Conservation (phyloP, 2,888 invertebrate species). For the Tubulanus polymorphus region DNA sequence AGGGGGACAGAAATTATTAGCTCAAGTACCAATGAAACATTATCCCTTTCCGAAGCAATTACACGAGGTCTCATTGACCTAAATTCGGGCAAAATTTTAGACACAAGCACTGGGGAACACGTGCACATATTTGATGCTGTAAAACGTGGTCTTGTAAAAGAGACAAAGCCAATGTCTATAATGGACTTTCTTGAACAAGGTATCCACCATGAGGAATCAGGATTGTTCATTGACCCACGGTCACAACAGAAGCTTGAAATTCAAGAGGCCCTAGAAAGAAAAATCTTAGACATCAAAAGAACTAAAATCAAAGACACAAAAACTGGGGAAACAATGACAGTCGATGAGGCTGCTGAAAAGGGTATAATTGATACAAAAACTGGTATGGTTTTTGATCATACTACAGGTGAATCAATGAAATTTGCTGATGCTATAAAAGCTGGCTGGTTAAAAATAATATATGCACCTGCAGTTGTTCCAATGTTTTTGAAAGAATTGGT, state of each 20-base stretch:
- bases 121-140: slow-evolving; percentile 79
- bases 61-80: slow-evolving; percentile 65
- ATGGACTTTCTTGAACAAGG: slow-evolving; percentile 72
- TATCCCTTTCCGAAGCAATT: slow-evolving; percentile 79
- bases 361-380: slow-evolving; percentile 59
- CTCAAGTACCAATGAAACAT: slow-evolving; percentile 71
- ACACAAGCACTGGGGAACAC: slow-evolving; percentile 70
- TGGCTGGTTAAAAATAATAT: background rate
- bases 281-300: slow-evolving; percentile 69
- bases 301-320: slow-evolving; percentile 77
- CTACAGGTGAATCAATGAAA: slow-evolving; percentile 13
- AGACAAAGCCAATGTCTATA: slow-evolving; percentile 39
- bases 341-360: slow-evolving; percentile 68
- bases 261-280: slow-evolving; percentile 76
- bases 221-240: slow-evolving; percentile 63
- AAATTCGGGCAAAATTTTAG: slow-evolving; percentile 77
- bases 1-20: slow-evolving; percentile 64
- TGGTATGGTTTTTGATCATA: slow-evolving; percentile 6
- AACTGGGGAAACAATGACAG: slow-evolving; percentile 62
- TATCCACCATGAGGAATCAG: slow-evolving; percentile 74
- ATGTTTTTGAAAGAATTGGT: slow-evolving; percentile 21
- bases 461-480: background rate
- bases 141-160: slow-evolving; percentile 61
- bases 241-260: slow-evolving; percentile 72
- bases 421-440: slow-evolving; percentile 26